A percentile compares a stretch with the other conserved stretches of the same genome.
phyloP scores from a whole-genome alignment of 2,888 invertebrate species.

The Drosophila mettleri region DNA sequence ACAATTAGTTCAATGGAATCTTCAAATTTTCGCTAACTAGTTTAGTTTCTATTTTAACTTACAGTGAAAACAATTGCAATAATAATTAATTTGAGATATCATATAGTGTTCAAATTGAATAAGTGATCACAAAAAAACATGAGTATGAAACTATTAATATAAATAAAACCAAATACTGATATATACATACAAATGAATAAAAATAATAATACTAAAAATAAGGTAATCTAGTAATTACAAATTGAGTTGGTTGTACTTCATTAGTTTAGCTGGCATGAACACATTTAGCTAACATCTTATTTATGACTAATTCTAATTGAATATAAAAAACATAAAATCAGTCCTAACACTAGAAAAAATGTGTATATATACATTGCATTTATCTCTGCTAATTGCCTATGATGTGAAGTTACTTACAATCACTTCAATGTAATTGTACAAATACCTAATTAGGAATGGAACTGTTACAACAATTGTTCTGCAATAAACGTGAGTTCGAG shows the following conservation, averaged over 20 bases:
- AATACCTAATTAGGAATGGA: constrained; percentile 25
- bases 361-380: constrained; percentile 55
- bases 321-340: constrained; percentile 40
- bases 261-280: constrained; percentile 48
- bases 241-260: constrained; percentile 37
- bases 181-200: constrained; percentile 24
- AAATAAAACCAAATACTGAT: constrained; percentile 8
- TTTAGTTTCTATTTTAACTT: constrained; percentile 30
- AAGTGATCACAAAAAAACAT: constrained; percentile 15
- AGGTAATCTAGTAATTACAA: constrained; percentile 19
- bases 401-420: constrained; percentile 13
- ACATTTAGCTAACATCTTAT: constrained; percentile 40
- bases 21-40: constrained; percentile 45
- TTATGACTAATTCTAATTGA: constrained; percentile 38
- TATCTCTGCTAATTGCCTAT: constrained; percentile 10
- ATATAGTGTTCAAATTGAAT: constrained; percentile 32
- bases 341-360: constrained; percentile 37
- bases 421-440: constrained; percentile 13
- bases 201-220: constrained; percentile 17
- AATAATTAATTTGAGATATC: constrained; percentile 58
- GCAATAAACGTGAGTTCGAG: constrained; percentile 28
- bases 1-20: constrained; percentile 47
- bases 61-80: constrained; percentile 52
- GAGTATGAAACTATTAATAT: constrained; percentile 2
- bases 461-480: constrained; percentile 58